These are phyloP conservation scores for Grallaria varia DNA, from an alignment of 2,113 vertebrate genomes.

Conservation along the genomic window DNA sequence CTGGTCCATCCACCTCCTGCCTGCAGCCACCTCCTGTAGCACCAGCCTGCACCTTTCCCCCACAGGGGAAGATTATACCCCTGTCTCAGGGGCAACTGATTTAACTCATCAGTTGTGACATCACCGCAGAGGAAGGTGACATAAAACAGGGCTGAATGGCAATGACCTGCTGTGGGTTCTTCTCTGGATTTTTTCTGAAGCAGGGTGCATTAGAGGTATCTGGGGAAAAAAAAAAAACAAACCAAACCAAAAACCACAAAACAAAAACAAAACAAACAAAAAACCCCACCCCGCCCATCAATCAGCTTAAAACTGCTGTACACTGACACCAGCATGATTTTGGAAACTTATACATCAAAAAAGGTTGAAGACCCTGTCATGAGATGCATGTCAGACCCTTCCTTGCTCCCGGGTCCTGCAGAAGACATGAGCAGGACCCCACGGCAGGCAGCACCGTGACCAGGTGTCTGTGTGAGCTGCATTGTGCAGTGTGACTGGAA, in stretches of 20 bases:
- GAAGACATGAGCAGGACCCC: background rate
- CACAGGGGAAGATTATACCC: background rate
- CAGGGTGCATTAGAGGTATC: background rate
- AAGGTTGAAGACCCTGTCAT: rapidly evolving
- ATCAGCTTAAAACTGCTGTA: background rate
- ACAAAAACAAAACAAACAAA: background rate
- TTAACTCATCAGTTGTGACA: background rate
- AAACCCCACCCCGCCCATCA: background rate
- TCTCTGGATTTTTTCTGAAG: background rate
- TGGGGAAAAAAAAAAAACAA: too few species aligned
- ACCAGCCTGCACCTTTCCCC: background rate
- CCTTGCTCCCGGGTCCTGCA: background rate
- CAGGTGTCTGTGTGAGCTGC: rapidly evolving
- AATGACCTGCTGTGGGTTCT: background rate
- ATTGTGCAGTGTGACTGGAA: background rate
- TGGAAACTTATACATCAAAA: background rate
- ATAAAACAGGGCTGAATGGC: background rate
- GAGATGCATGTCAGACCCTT: background rate
- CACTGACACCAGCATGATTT: background rate
- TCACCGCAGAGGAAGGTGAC: background rate
- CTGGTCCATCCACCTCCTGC: background rate
- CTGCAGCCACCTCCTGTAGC: background rate
- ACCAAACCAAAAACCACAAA: background rate
- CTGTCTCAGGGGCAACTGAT: background rate
- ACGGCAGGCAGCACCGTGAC: background rate